phyloP scores from a whole-genome alignment of 2,888 invertebrate genomes.

The Sarcophaga variegata region DNA sequence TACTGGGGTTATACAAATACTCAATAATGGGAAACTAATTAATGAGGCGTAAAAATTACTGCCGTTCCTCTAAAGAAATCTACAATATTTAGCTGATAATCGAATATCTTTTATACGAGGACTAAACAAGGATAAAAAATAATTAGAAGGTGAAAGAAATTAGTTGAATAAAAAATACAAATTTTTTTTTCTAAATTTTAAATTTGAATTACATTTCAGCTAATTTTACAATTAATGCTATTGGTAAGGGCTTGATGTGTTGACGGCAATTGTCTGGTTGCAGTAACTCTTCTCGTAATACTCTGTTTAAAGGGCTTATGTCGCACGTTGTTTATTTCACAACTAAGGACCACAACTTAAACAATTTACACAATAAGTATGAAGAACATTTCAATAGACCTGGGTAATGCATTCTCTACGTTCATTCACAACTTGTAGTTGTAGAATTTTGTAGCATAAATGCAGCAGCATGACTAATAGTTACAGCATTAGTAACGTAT shows the following conservation, averaged over 20 bases:
- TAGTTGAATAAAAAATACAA: no score
- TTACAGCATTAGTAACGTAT: conserved; percentile 39
- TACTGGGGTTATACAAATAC: background rate
- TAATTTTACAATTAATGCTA: conserved; percentile 32
- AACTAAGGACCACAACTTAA: background rate
- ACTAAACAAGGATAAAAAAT: background rate
- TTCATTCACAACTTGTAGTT: background rate
- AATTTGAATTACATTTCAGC: conserved; percentile 1
- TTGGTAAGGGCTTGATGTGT: background rate
- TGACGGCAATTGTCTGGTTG: background rate
- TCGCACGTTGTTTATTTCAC: conserved; percentile 13
- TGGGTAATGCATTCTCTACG: no score
- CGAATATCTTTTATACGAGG: background rate
- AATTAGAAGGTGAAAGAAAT: background rate
- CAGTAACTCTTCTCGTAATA: background rate
- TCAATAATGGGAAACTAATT: background rate
- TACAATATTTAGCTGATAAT: background rate
- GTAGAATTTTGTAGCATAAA: background rate
- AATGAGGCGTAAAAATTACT: background rate
- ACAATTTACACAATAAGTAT: conserved; percentile 6
- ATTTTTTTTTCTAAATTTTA: no score
- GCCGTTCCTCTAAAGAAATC: background rate
- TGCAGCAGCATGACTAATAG: conserved; percentile 17
- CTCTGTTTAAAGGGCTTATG: background rate
- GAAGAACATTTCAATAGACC: background rate